phyloP scores from a whole-genome alignment of 1,140 invertebrate genomes.

The Drosophila nasuta region DNA sequence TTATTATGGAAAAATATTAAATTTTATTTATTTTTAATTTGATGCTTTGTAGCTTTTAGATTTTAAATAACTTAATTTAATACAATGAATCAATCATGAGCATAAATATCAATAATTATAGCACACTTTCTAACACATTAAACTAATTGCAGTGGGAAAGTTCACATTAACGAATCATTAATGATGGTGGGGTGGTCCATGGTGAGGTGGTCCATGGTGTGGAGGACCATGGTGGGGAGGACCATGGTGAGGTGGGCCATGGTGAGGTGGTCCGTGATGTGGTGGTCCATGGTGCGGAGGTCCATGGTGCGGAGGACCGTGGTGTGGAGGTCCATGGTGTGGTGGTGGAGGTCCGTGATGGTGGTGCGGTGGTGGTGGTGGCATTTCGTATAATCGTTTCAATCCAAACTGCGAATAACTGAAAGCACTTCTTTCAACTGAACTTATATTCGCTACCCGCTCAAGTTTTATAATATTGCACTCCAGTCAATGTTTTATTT shows the following conservation, averaged over 20 bases:
- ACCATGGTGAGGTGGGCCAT: conserved; percentile 18
- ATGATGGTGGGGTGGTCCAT: conserved; percentile 20
- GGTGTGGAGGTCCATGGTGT: conserved; percentile 28
- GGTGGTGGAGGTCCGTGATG: conserved; percentile 27
- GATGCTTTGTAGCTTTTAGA: no score
- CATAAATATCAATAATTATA: conserved; percentile 8
- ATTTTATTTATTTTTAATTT: not conserved
- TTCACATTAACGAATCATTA: conserved; percentile 20
- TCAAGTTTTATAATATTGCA: conserved; percentile 39
- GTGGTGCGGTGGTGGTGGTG: conserved; percentile 29
- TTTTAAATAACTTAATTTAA: not conserved
- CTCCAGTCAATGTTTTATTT: conserved; percentile 13
- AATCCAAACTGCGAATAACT: conserved; percentile 6
- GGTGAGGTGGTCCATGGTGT: conserved; percentile 27
- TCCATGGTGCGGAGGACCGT: conserved; percentile 15
- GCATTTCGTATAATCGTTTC: conserved; percentile 14
- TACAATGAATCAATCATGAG: not conserved
- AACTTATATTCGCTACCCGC: not conserved
- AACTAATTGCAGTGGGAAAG: not conserved
- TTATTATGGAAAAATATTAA: no score
- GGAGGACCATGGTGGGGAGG: conserved; percentile 28
- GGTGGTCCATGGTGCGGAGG: conserved; percentile 21
- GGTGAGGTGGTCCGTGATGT: conserved; percentile 31
- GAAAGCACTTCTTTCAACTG: conserved; percentile 20
- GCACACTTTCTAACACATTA: conserved; percentile 8